Evolutionary conservation across 23 tunicate genomes (phyloP).

Genomic region (Corella eumyota): DNA sequence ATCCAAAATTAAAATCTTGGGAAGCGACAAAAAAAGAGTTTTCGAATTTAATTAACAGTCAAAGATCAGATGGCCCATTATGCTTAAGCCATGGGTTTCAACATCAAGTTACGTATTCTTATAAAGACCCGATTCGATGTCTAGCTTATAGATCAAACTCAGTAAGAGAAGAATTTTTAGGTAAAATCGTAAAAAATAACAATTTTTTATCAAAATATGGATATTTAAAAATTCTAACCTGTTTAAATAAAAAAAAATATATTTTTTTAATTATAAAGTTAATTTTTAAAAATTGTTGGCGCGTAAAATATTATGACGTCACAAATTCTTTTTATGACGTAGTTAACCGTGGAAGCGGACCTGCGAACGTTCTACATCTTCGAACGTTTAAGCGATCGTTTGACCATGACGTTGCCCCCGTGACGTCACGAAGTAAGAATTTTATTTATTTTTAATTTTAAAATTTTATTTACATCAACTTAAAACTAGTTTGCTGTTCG

Average conservation of each 20-base stretch:
- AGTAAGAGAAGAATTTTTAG: slow-evolving; percentile 49
- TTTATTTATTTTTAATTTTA: no score
- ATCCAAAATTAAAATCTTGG: slow-evolving; percentile 54
- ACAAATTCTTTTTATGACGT: background rate
- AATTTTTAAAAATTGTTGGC: background rate
- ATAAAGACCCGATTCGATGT: slow-evolving; percentile 39
- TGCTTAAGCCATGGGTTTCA: slow-evolving; percentile 65
- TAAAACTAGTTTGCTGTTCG: no score
- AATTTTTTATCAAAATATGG: no score
- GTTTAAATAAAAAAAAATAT: background rate
- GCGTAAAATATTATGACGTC: background rate
- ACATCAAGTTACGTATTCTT: slow-evolving; percentile 29
- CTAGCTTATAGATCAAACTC: slow-evolving; percentile 34
- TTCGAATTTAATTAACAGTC: background rate
- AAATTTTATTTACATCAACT: no score
- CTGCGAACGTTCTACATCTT: slow-evolving; percentile 30
- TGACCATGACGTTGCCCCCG: background rate
- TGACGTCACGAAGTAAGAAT: background rate
- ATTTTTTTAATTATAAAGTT: no score
- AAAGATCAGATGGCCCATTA: slow-evolving; percentile 20
- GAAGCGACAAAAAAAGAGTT: slow-evolving; percentile 7
- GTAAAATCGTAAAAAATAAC: no score
- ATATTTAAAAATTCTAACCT: background rate
- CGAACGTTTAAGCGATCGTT: slow-evolving; percentile 10
- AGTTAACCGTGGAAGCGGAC: slow-evolving; percentile 49